A percentile compares a stretch with the other conserved stretches of the same genome.
These are phyloP conservation scores for Tiaroga cobitis DNA, from an alignment of 2,797 vertebrate species.

Conservation along the genomic window DNA sequence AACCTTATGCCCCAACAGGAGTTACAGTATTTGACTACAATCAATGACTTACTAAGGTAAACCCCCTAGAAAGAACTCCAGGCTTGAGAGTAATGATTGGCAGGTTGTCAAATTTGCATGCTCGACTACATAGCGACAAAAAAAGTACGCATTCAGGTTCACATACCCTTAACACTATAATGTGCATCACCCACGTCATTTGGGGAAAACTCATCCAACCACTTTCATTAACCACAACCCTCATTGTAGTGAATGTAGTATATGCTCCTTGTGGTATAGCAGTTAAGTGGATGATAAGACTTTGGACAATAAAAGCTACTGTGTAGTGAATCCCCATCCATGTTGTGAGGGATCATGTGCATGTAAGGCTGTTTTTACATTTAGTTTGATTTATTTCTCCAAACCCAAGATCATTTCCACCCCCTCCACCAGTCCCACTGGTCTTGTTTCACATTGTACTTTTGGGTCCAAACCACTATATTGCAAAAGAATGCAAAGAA, in stretches of 20 bases:
- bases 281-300: constrained; percentile 15
- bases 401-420: background rate
- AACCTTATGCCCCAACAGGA: constrained; percentile 24
- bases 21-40: constrained; percentile 41
- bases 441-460: background rate
- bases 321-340: background rate
- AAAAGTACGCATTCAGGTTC: constrained; percentile 52
- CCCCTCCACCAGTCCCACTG: background rate
- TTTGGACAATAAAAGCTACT: constrained; percentile 16
- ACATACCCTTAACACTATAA: constrained; percentile 36
- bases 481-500: background rate
- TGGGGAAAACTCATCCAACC: constrained; percentile 49
- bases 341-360: background rate
- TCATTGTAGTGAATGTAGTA: constrained; percentile 25
- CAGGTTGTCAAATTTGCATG: constrained; percentile 32
- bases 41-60: constrained; percentile 18
- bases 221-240: constrained; percentile 37
- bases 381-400: background rate
- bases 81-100: constrained; percentile 30
- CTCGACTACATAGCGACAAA: background rate
- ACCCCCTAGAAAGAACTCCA: constrained; percentile 15
- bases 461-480: constrained; percentile 1
- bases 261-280: constrained; percentile 1
- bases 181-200: constrained; percentile 48
- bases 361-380: background rate